A percentile compares a stretch with the other conserved stretches of the same genome.
Evolutionary conservation across 2,888 invertebrate species (phyloP).

Genomic region (Machimus rusticus): DNA sequence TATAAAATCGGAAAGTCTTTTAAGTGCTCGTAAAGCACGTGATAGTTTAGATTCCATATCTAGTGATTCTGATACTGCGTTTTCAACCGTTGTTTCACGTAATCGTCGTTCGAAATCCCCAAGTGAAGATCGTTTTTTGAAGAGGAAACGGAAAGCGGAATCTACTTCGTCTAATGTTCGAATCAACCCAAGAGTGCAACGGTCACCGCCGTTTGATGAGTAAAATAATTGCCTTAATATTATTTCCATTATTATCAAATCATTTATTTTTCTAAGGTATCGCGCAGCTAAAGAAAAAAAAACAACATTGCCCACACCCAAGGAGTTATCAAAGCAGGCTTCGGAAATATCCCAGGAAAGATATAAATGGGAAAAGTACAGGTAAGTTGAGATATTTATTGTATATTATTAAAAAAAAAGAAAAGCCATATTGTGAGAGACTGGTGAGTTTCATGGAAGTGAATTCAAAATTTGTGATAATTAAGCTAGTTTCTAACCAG

Average conservation of each 20-base stretch:
- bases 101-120: neutral
- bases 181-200: constrained; percentile 50
- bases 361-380: constrained; percentile 67
- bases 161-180: constrained; percentile 53
- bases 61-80: constrained; percentile 56
- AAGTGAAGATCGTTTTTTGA: constrained; percentile 25
- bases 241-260: neutral
- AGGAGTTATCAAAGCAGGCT: constrained; percentile 58
- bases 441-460: neutral
- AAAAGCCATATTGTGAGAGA: neutral
- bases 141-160: constrained; percentile 44
- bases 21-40: constrained; percentile 41
- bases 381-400: constrained; percentile 45
- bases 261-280: neutral
- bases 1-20: constrained; percentile 38
- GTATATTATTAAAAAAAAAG: neutral
- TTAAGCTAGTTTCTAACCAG: neutral
- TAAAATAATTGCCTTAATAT: constrained; percentile 29
- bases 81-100: constrained; percentile 29
- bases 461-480: neutral
- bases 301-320: constrained; percentile 56
- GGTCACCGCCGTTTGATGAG: constrained; percentile 54
- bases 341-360: constrained; percentile 63
- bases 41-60: constrained; percentile 53
- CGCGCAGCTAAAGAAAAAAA: constrained; percentile 26